A percentile compares a stretch with the other conserved stretches of the same genome.
These are phyloP conservation scores for Darevskia mixta DNA, from an alignment of 2,797 vertebrate species.

Conservation along the genomic window DNA sequence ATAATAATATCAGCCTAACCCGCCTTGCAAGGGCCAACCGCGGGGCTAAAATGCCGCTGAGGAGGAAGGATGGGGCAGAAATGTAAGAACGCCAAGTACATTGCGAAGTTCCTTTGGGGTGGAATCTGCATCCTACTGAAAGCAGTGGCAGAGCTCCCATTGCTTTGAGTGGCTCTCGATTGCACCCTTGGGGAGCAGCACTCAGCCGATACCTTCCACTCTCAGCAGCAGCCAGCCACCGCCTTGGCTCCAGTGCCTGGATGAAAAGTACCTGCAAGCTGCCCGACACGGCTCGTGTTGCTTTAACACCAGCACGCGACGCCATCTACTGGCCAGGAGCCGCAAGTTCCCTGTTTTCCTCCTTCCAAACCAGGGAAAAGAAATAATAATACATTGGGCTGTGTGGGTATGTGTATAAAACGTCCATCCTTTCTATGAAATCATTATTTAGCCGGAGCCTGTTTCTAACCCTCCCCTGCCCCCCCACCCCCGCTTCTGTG, in stretches of 20 bases:
- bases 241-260: neutral
- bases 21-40: neutral
- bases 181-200: neutral
- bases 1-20: neutral
- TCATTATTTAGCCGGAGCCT: constrained; percentile 74
- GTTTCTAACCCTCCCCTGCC: constrained; percentile 75
- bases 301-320: constrained; percentile 71
- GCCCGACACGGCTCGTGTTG: neutral
- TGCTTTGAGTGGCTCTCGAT: neutral
- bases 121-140: neutral
- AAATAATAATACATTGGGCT: accelerated
- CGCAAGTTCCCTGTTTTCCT: neutral
- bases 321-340: constrained; percentile 83
- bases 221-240: neutral
- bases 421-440: constrained; percentile 63
- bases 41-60: neutral
- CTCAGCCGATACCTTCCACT: neutral
- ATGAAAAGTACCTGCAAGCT: neutral
- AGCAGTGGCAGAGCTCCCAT: neutral
- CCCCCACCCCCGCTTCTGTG: constrained; percentile 53
- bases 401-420: neutral
- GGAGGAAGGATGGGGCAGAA: neutral
- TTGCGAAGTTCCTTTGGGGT: neutral
- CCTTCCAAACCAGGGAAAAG: neutral
- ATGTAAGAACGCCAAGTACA: no score